Base-by-base conservation (phyloP, 30 jellyfish, hydroid and myxozoan species). In the Sanderia malayensis region DNA sequence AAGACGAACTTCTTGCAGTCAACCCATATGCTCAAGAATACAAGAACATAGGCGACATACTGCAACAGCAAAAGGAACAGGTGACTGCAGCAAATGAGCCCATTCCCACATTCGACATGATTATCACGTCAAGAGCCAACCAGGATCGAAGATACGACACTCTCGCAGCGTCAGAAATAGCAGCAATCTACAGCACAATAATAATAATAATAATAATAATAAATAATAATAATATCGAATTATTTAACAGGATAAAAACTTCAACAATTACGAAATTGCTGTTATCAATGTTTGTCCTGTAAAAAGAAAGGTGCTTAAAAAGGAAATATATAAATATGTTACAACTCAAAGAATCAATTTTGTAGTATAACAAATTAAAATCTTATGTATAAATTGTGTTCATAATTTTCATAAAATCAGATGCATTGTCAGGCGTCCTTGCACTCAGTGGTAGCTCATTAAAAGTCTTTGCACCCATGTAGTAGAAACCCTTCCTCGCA, bases 401-500 rank as follows among this genome's bases (percentile, higher is more conserved):
- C 71, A 46, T 45, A 44, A 70, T 44, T 71, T 47, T 46, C 58
- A 22, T 70, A 47, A 70, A 44, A 33, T 31, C 81, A 33, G 24
- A 18, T 34, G 26, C 44, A 68, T 69, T 68, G 70, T 68, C 81
- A 32, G 24, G 31, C 77, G 24, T 65, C 77, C 77, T 68, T 41
- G 81, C 68, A 2, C 31, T 44, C 24, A 45, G 58, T 45, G 57
- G 83, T 47, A 70, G 83, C 27, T 70, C 83, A 70, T 70, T 70
- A 45, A 24, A 70, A 67, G 37, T 70, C 83, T 46, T 70, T 45
- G 70, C 83, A 55, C 71, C 73, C 73, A 25, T 26, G 68, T 32
- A 41, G 70, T 33, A 68, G 69, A 68, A 68, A 30, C 81, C 82
- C 46, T 70, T 70, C 26, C 82, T 70, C 71, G 82, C 82, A 26